These are phyloP conservation scores for Amiota minor DNA, from an alignment of 2,888 invertebrate species.

Conservation along the genomic window DNA sequence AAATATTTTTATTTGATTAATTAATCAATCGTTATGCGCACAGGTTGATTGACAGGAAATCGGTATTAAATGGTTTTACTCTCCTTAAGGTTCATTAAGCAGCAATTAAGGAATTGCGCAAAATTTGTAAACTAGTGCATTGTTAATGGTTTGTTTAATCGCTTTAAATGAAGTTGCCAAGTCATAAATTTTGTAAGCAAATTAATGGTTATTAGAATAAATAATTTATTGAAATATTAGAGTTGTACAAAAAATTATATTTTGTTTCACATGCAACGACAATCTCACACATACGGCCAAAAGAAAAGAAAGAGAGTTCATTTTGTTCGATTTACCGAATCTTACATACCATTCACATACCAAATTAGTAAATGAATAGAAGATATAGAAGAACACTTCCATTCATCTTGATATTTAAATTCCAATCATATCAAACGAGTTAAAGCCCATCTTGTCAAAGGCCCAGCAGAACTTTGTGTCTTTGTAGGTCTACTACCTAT, in stretches of 20 bases:
- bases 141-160: too few species aligned
- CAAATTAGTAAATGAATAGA: too few species aligned
- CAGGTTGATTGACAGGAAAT: constrained; percentile 6
- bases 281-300: too few species aligned
- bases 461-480: too few species aligned
- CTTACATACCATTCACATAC: too few species aligned
- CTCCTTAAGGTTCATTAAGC: neutral
- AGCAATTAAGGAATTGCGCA: constrained; percentile 9
- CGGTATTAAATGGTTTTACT: neutral
- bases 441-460: too few species aligned
- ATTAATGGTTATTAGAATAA: constrained; percentile 1
- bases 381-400: too few species aligned
- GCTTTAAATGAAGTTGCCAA: constrained; percentile 8
- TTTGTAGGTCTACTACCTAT: too few species aligned
- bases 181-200: constrained; percentile 8
- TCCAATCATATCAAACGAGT: too few species aligned
- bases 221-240: neutral
- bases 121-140: neutral
- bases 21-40: neutral
- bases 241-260: neutral
- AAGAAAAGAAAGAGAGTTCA: too few species aligned
- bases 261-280: constrained; percentile 2
- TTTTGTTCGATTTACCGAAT: too few species aligned
- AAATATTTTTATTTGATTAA: constrained; percentile 13
- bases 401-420: too few species aligned